Evolutionary conservation across 2,888 invertebrate genomes (phyloP).

Genomic region (Gryllus longicercus): DNA sequence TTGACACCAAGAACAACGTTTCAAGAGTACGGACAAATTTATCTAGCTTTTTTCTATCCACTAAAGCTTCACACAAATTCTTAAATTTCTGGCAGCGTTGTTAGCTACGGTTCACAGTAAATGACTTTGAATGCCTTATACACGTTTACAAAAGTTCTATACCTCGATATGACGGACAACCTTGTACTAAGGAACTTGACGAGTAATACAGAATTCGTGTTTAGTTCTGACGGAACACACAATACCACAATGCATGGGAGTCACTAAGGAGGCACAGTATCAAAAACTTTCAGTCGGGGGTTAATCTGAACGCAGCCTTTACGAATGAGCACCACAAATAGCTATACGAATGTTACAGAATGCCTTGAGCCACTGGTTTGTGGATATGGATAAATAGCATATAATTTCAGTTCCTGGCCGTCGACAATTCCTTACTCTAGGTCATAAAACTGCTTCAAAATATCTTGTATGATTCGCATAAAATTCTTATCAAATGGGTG

Average conservation of each 20-base stretch:
- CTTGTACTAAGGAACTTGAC: background rate
- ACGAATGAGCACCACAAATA: background rate
- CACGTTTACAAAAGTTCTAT: background rate
- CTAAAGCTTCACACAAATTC: slow-evolving; percentile 8
- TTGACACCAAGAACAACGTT: slow-evolving; percentile 1
- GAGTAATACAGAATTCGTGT: background rate
- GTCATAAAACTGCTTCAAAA: slow-evolving; percentile 2
- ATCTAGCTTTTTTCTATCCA: background rate
- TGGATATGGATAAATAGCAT: background rate
- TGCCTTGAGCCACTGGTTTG: background rate
- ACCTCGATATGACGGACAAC: background rate
- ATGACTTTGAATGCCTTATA: background rate
- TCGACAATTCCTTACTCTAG: background rate
- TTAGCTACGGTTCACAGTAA: background rate
- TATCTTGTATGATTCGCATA: background rate
- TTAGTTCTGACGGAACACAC: background rate
- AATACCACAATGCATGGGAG: background rate
- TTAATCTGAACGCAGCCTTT: background rate
- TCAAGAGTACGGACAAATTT: background rate
- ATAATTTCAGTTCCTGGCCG: background rate
- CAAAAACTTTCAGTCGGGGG: background rate
- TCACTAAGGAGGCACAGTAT: slow-evolving; percentile 1
- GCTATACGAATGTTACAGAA: background rate
- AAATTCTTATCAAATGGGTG: slow-evolving; percentile 8
- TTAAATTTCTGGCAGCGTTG: background rate